Percentiles rank a stretch among this genome's conserved stretches.
Conservation (phyloP, 2,797 vertebrate genomes). For the Sebastes kiyomatsui region DNA sequence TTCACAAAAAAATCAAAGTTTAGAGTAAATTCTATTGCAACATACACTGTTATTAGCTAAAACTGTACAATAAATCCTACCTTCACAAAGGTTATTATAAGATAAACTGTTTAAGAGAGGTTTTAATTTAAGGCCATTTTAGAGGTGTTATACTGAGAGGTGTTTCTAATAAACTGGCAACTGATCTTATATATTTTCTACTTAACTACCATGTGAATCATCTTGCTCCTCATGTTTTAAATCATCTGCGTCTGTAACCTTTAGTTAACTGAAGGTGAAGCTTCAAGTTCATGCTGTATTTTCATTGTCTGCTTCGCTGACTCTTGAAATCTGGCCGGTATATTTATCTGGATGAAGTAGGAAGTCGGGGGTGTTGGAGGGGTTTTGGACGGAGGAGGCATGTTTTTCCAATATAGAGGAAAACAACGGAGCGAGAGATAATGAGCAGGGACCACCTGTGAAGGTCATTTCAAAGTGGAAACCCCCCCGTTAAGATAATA, state of each 20-base stretch:
- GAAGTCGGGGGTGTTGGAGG: constrained; percentile 47
- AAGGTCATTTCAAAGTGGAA: constrained; percentile 73
- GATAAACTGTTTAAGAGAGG: too few species aligned
- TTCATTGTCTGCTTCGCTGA: constrained; percentile 19
- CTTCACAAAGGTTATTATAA: too few species aligned
- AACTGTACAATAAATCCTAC: too few species aligned
- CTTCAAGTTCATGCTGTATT: constrained; percentile 7
- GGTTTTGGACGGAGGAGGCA: background rate
- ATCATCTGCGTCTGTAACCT: background rate
- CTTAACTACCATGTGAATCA: background rate
- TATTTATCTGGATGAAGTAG: constrained; percentile 58
- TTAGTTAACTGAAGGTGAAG: background rate
- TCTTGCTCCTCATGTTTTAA: background rate
- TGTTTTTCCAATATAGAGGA: constrained; percentile 70
- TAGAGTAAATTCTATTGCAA: too few species aligned
- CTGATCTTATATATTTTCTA: background rate
- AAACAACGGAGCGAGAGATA: constrained; percentile 67
- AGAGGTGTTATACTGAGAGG: background rate
- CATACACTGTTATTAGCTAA: too few species aligned
- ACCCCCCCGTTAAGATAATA: constrained; percentile 66
- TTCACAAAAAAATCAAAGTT: too few species aligned
- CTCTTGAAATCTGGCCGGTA: constrained; percentile 28
- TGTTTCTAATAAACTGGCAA: background rate
- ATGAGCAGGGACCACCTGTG: constrained; percentile 73
- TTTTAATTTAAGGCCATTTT: too few species aligned